Percentiles rank a stretch among this genome's conserved stretches.
These are phyloP conservation scores for Mechanitis mazaeus DNA, from an alignment of 2,888 invertebrate species.

Conservation along the genomic window DNA sequence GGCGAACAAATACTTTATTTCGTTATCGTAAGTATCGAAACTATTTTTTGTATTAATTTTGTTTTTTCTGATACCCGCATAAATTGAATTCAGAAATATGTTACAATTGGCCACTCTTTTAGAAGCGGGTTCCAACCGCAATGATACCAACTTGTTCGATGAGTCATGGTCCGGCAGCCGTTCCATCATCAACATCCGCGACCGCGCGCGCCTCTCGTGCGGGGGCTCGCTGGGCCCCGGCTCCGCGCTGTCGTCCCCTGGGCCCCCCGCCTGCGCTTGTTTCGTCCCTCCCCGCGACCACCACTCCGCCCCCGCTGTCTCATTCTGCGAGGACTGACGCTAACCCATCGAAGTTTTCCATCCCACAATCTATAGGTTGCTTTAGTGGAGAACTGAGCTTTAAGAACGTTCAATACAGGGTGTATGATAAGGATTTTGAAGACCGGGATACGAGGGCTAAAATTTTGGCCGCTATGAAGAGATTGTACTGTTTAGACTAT, in stretches of 20 bases:
- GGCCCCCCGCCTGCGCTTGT: slow-evolving; percentile 65
- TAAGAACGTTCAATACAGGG: slow-evolving; percentile 24
- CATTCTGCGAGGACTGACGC: slow-evolving; percentile 76
- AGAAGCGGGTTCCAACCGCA: slow-evolving; percentile 49
- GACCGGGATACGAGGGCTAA: slow-evolving; percentile 45
- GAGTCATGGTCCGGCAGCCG: slow-evolving; percentile 51
- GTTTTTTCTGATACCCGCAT: too few species aligned
- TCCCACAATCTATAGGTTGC: slow-evolving; percentile 20
- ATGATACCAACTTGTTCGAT: slow-evolving; percentile 33
- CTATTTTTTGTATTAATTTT: slow-evolving; percentile 1
- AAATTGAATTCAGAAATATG: background rate
- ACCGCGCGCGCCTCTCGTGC: slow-evolving; percentile 62
- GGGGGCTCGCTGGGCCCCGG: slow-evolving; percentile 61
- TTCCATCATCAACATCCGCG: slow-evolving; percentile 55
- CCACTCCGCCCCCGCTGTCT: slow-evolving; percentile 78
- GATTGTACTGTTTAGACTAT: slow-evolving; percentile 48
- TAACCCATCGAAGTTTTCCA: slow-evolving; percentile 40
- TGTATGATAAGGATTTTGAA: slow-evolving; percentile 26
- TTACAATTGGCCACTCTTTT: slow-evolving; percentile 9
- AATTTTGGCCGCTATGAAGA: slow-evolving; percentile 46
- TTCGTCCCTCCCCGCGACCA: slow-evolving; percentile 66
- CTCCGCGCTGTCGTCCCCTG: slow-evolving; percentile 64
- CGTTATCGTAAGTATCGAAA: slow-evolving; percentile 52
- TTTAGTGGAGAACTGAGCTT: slow-evolving; percentile 22
- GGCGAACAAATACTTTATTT: slow-evolving; percentile 51